phyloP scores from a whole-genome alignment of 2,797 vertebrate genomes.

The Characodon lateralis region DNA sequence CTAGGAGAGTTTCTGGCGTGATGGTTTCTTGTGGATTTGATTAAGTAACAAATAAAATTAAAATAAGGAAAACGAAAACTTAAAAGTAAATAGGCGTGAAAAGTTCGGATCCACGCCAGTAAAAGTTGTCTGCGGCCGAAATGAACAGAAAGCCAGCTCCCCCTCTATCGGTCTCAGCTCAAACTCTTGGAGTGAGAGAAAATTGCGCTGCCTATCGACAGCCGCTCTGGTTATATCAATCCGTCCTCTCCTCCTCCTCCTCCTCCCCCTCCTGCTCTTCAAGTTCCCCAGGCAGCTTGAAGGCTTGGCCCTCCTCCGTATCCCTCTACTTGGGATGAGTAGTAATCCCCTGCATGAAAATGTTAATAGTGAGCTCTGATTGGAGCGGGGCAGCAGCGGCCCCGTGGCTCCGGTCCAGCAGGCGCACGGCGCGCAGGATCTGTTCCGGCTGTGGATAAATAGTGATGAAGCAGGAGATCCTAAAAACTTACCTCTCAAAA shows the following conservation, averaged over 20 bases:
- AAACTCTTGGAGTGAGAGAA: conserved; percentile 58
- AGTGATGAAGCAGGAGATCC: background rate
- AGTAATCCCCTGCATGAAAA: conserved; percentile 63
- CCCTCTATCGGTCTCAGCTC: conserved; percentile 50
- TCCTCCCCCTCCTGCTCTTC: conserved; percentile 73
- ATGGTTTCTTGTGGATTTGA: conserved; percentile 3
- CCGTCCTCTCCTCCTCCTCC: conserved; percentile 68
- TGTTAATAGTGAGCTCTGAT: conserved; percentile 49
- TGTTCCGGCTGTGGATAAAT: background rate
- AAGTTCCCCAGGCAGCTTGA: conserved; percentile 73
- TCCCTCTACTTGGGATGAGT: conserved; percentile 69
- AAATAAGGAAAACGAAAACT: background rate
- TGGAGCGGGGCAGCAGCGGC: background rate
- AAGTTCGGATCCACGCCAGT: conserved; percentile 28
- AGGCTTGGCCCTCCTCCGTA: conserved; percentile 88
- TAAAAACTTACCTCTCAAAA: background rate
- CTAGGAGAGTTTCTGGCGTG: conserved; percentile 42
- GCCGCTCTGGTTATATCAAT: conserved; percentile 87
- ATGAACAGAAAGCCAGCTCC: conserved; percentile 68
- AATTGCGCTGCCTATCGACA: conserved; percentile 67
- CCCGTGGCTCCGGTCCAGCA: background rate
- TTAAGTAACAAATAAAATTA: background rate
- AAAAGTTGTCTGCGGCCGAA: conserved; percentile 20
- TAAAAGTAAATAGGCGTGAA: background rate
- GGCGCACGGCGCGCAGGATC: background rate